Base-by-base conservation (phyloP, 2,113 vertebrate species). In the Leucoraja erinaceus region DNA sequence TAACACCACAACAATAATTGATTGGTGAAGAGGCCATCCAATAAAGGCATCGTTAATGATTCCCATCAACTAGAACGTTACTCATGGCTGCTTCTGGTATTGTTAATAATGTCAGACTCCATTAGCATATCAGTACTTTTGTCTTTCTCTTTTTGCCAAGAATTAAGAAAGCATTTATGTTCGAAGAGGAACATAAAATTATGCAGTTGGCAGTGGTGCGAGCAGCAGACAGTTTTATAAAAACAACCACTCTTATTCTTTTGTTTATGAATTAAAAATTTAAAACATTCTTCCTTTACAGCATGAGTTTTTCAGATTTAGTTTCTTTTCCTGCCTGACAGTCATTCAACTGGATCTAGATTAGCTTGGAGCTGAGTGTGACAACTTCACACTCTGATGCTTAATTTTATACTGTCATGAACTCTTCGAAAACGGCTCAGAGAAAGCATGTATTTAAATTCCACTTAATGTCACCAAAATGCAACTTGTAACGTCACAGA, bases 401-500 rank as follows among this genome's bases (percentile, higher is more conserved):
- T 91, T 91, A 91, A 91, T 91, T 70, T 91, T 91, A 47, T 72
- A 91, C 38, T 74, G 90, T 33, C 90, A 38, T 70, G 90, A 91
- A 91, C 33, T 70, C 33, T 72, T n/a, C 68, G 11, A 91, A 28
- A 72, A 47, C 31, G 38, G 66, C 47, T 70, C 66, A 7, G 20
- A 70, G 68, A 70, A 91, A 91, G 90, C 90, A 33, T 91, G 90
- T 72, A 91, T 72, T 91, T 91, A 91, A 91, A 91, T 91, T 72
- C 90, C 90, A 91, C 90, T 91, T 91, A 70, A 91, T 72, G 90
- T 72, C 90, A 74, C 90, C 28, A 91, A 91, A 91, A 91, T 74
- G 90, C 70, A 70, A 91, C 90, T 28, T 91, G 72, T 91, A 91
- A 91, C 54, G 68, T 91, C 90, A 91, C 14, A 72, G 66, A 91